These are phyloP conservation scores for Stichopus horrens DNA, from an alignment of 53 echinoderm and acorn worm genomes.

Conservation along the genomic window DNA sequence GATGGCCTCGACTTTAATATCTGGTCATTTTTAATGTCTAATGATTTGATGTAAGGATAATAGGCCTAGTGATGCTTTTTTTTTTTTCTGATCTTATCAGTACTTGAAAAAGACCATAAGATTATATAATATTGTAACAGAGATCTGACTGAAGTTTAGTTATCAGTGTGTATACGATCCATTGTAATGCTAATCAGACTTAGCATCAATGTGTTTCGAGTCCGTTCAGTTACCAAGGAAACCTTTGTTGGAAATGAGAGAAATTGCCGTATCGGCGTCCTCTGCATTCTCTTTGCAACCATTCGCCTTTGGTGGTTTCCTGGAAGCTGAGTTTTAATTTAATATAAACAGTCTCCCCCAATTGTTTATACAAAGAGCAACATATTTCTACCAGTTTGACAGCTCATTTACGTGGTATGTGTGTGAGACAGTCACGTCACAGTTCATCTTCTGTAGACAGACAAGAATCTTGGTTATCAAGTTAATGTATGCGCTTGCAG, in stretches of 20 bases:
- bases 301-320: neutral
- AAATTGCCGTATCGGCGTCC: neutral
- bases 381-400: neutral
- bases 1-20: too few relatives aligned
- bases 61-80: too few relatives aligned
- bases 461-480: neutral
- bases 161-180: too few relatives aligned
- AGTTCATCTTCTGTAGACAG: neutral
- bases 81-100: too few relatives aligned
- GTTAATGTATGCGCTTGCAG: neutral
- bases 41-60: too few relatives aligned
- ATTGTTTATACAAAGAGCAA: neutral
- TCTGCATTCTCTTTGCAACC: neutral
- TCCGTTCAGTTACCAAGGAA: neutral
- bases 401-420: neutral
- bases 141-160: too few relatives aligned
- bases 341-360: neutral
- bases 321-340: neutral
- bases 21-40: too few relatives aligned
- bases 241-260: neutral
- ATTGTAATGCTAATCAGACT: too few relatives aligned
- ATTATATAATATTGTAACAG: too few relatives aligned
- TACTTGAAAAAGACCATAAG: too few relatives aligned
- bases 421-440: neutral
- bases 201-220: too few relatives aligned